These are phyloP conservation scores for Ennomos erosarius DNA, from an alignment of 2,888 invertebrate genomes.

Conservation along the genomic window DNA sequence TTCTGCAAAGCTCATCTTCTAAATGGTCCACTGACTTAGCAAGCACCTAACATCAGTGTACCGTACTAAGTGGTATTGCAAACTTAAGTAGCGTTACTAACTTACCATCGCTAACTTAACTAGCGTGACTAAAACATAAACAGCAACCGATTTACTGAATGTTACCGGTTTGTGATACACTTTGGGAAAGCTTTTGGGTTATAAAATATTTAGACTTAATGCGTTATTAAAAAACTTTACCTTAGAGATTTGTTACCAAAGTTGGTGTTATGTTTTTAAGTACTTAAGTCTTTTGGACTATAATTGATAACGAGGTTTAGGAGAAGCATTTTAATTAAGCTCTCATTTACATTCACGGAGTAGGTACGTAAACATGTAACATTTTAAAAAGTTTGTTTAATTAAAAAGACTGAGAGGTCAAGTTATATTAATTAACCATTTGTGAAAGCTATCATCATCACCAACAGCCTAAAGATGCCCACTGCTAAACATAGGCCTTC, in stretches of 20 bases:
- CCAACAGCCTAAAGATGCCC: no score
- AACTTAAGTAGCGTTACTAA: conserved; percentile 27
- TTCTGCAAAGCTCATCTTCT: no score
- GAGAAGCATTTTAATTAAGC: conserved; percentile 3
- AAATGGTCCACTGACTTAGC: no score
- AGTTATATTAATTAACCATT: no score
- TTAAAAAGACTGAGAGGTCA: neutral
- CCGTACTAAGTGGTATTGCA: conserved; percentile 30
- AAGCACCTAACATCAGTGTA: conserved; percentile 9
- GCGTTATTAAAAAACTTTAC: no score
- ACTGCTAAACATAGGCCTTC: no score
- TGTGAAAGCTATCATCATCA: no score
- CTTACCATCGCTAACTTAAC: conserved; percentile 21
- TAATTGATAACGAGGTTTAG: neutral
- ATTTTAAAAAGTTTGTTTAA: neutral
- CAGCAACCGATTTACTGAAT: conserved; percentile 9
- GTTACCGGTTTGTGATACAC: conserved; percentile 14
- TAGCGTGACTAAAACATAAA: conserved; percentile 22
- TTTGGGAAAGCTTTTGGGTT: conserved; percentile 8
- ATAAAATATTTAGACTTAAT: no score
- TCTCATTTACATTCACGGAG: conserved; percentile 9
- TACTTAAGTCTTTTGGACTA: neutral
- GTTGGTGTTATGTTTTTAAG: conserved; percentile 5
- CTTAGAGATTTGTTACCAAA: neutral
- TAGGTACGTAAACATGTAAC: neutral